Conservation (phyloP, 92 coral and sea anemone genomes). For the Bergia puertoricense region DNA sequence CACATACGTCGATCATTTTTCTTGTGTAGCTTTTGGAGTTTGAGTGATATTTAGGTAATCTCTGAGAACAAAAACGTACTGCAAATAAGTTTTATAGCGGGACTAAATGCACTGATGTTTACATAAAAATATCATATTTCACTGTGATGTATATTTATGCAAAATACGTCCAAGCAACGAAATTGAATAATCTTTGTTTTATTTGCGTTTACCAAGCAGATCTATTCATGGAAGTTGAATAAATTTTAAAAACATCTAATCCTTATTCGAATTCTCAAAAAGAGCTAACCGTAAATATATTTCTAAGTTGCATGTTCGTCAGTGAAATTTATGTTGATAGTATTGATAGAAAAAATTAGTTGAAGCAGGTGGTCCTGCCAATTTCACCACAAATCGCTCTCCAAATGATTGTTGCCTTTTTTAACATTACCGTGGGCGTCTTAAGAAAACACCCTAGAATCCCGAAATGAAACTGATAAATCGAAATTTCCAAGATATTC, state of each 20-base stretch:
- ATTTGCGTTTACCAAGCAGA: background rate
- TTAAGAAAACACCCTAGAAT: background rate
- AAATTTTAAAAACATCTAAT: too few relatives aligned
- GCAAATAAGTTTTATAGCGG: background rate
- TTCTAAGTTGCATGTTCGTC: background rate
- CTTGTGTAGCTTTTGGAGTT: background rate
- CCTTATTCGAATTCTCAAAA: background rate
- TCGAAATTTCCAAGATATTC: background rate
- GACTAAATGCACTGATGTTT: background rate
- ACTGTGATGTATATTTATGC: background rate
- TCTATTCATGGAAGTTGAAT: background rate
- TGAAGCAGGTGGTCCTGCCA: slow-evolving; percentile 24
- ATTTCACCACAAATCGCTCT: slow-evolving; percentile 21
- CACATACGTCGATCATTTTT: too few relatives aligned
- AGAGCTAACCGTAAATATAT: background rate
- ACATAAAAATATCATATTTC: background rate
- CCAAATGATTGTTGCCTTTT: slow-evolving; percentile 1
- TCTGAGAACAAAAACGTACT: background rate
- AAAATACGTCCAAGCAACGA: background rate
- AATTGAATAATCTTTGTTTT: background rate
- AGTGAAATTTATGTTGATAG: background rate
- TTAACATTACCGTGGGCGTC: slow-evolving; percentile 15
- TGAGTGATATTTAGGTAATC: background rate
- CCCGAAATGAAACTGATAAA: background rate
- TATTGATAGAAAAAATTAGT: slow-evolving; percentile 2